Percentiles rank a stretch among this genome's conserved stretches.
Evolutionary conservation across 2,888 invertebrate species (phyloP).

Genomic region (Mantis religiosa): DNA sequence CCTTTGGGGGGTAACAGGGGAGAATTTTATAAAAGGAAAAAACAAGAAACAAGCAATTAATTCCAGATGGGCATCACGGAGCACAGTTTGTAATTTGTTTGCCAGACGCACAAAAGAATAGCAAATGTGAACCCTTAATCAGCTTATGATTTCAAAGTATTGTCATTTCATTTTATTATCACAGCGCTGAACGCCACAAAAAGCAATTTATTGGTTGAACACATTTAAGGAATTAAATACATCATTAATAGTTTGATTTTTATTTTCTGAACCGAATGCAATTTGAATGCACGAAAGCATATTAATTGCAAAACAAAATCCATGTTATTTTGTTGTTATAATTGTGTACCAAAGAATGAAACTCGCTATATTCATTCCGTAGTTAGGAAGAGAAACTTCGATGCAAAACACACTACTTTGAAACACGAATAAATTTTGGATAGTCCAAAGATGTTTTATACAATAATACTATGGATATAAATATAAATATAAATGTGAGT

Average conservation of each 20-base stretch:
- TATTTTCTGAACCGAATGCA: neutral
- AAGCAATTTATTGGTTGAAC: neutral
- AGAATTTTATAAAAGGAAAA: neutral
- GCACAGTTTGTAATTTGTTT: neutral
- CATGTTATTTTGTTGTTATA: too few species aligned
- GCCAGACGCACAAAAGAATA: neutral
- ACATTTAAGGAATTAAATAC: neutral
- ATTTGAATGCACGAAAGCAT: neutral
- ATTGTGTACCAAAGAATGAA: too few species aligned
- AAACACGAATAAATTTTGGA: too few species aligned
- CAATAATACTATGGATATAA: too few species aligned
- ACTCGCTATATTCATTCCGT: too few species aligned
- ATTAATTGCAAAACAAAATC: neutral
- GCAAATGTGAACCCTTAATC: neutral
- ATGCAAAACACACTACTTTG: too few species aligned
- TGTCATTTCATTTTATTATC: neutral
- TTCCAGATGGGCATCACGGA: neutral
- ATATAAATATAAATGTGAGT: too few species aligned
- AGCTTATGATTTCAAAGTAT: neutral
- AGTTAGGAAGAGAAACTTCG: too few species aligned
- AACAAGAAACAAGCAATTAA: neutral
- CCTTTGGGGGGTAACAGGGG: too few species aligned
- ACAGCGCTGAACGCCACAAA: neutral
- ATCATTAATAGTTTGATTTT: neutral
- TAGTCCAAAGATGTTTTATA: too few species aligned